These are phyloP conservation scores for Salticus scenicus DNA, from an alignment of 2,888 invertebrate species.

Conservation along the genomic window DNA sequence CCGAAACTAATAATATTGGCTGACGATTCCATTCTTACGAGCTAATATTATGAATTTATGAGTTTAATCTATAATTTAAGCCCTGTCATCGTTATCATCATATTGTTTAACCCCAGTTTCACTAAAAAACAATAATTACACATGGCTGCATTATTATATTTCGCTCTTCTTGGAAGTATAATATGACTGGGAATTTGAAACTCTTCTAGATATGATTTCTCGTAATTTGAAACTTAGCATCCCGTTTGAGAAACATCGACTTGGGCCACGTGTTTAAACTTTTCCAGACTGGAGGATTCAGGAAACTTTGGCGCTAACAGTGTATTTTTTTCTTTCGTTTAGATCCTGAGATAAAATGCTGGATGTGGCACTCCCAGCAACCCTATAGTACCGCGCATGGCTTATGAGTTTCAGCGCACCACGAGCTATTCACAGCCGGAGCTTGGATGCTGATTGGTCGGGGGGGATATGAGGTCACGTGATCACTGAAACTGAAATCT, in stretches of 20 bases:
- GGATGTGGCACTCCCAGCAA: slow-evolving; percentile 46
- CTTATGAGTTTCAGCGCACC: slow-evolving; percentile 50
- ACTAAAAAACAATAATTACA: too few relatives aligned
- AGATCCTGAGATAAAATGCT: slow-evolving; percentile 26
- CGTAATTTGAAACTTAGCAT: neutral
- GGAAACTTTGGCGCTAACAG: slow-evolving; percentile 39
- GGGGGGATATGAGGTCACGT: slow-evolving; percentile 41
- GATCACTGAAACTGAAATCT: slow-evolving; percentile 59
- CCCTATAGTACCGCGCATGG: slow-evolving; percentile 60
- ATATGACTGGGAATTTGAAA: neutral
- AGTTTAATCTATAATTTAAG: too few relatives aligned
- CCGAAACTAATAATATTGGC: too few relatives aligned
- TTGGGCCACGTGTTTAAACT: slow-evolving; percentile 8
- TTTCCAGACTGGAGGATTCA: neutral
- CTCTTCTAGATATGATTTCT: neutral
- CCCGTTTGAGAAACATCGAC: neutral
- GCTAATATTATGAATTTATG: too few relatives aligned
- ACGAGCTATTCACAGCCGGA: slow-evolving; percentile 58
- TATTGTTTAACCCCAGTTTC: too few relatives aligned
- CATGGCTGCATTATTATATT: too few relatives aligned
- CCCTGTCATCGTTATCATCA: too few relatives aligned
- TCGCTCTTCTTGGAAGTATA: too few relatives aligned
- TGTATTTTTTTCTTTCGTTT: slow-evolving; percentile 12
- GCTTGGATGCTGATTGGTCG: slow-evolving; percentile 54
- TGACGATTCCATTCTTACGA: too few relatives aligned